Evolutionary conservation across 2,888 invertebrate species (phyloP), one percentile per base, ranked within the genome.

Genomic region (Watsonalla cultraria): DNA sequence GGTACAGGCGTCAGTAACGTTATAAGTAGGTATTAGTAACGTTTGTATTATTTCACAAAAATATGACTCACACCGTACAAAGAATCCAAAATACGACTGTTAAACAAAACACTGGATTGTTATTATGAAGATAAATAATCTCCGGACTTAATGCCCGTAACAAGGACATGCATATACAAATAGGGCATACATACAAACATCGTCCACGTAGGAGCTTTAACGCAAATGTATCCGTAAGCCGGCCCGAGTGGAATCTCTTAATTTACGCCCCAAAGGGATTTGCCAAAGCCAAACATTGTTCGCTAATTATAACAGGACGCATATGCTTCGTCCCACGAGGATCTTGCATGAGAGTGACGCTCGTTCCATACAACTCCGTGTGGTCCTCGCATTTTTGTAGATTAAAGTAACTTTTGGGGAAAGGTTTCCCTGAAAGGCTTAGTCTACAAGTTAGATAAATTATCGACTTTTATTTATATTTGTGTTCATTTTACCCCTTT

Each of bases 251-350:
- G 83, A 87, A 89, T 90, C 89, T 90, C 89, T 90, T 90, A 90
- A 90, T 90, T 90, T 90, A 90, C 88, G 90, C 85, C 89, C 90
- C 86, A 81, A 83, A 85, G 85, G 90, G 90, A 90, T 90, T 90
- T 86, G 81, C 78, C 80, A 86, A 90, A 90, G 88, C 90, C 88
- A 90, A 90, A 90, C 90, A 90, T 88, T 90, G 90, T 86, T 85
- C 86, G 89, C 90, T 90, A 90, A 90, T 90, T 90, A 90, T 90
- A 89, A 89, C 86, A 77, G 84, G 82, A 72, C 84, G 78, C 90
- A 89, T 85, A 85, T 89, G 90, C 79, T 77, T 57, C 59, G 77
- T 90, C 89, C 84, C 90, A 90, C 89, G 89, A 74, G 84, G 88
- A 82, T 89, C 80, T 73, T 65, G 61, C 63, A 66, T 81, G 80